Conservation (phyloP, 2,113 vertebrate species). For the Thunnus maccoyii region DNA sequence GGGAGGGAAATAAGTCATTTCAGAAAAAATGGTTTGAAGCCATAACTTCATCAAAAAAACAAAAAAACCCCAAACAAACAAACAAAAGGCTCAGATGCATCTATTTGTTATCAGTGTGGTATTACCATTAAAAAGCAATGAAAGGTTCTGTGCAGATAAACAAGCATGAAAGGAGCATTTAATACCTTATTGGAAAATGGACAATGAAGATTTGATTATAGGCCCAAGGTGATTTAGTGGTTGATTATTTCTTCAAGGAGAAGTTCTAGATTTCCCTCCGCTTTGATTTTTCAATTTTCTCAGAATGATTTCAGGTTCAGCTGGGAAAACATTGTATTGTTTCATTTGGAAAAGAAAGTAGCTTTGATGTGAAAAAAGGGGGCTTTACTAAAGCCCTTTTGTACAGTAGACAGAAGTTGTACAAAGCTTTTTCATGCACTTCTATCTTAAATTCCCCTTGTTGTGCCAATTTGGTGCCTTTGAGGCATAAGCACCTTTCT, state of each 20-base stretch:
- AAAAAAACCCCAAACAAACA: neutral
- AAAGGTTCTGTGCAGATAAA: conserved; percentile 49
- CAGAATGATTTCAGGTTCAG: conserved; percentile 47
- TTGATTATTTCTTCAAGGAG: conserved; percentile 58
- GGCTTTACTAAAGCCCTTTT: conserved; percentile 57
- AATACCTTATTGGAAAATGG: conserved; percentile 45
- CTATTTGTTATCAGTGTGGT: conserved; percentile 42
- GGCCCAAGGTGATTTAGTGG: conserved; percentile 29
- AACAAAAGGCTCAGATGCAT: neutral
- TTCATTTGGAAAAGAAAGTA: conserved; percentile 54
- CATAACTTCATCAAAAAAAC: conserved; percentile 18
- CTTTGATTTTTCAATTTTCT: conserved; percentile 53
- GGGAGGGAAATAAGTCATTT: conserved; percentile 62
- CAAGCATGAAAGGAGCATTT: conserved; percentile 38
- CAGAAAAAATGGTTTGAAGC: conserved; percentile 34
- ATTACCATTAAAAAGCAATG: conserved; percentile 28
- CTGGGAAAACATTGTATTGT: conserved; percentile 35
- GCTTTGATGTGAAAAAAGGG: conserved; percentile 44
- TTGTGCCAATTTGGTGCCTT: conserved; percentile 45
- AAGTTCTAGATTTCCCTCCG: conserved; percentile 36
- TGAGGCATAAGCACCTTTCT: conserved; percentile 38
- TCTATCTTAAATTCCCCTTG: conserved; percentile 30
- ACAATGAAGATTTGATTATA: conserved; percentile 60
- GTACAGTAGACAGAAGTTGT: conserved; percentile 56
- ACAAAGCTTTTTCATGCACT: conserved; percentile 53